Conservation (phyloP, 2,797 vertebrate genomes). For the Bradypodion pumilum region DNA sequence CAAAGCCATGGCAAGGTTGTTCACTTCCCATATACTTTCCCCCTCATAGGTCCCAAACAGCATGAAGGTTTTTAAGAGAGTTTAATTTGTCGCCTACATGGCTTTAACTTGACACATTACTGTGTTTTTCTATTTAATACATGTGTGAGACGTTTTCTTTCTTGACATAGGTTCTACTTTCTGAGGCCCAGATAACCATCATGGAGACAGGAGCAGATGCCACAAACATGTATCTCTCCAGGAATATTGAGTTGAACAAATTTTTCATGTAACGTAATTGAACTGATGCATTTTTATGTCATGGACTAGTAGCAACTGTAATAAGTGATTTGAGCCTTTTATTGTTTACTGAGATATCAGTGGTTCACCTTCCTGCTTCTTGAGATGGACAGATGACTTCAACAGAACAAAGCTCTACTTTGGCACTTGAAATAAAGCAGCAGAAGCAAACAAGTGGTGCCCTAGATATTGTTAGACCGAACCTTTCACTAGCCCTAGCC, state of each 20-base stretch:
- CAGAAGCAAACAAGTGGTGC: neutral
- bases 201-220: too few species aligned
- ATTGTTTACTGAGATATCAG: neutral
- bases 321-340: neutral
- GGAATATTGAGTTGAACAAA: conserved; percentile 24
- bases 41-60: conserved; percentile 1
- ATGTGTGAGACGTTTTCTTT: conserved; percentile 11
- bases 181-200: neutral
- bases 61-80: conserved; percentile 7
- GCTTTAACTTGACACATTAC: neutral
- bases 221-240: neutral
- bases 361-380: neutral
- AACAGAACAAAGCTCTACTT: neutral
- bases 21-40: neutral
- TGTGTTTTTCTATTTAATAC: conserved; percentile 15
- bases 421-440: neutral
- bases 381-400: neutral
- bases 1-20: conserved; percentile 30
- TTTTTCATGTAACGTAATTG: neutral
- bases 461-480: neutral
- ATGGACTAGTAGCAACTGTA: neutral
- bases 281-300: neutral
- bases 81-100: conserved; percentile 33
- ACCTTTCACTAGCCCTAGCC: too few species aligned
- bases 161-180: conserved; percentile 22